These are phyloP conservation scores for Orchestia grillus DNA, from an alignment of 1,140 invertebrate species.

Conservation along the genomic window DNA sequence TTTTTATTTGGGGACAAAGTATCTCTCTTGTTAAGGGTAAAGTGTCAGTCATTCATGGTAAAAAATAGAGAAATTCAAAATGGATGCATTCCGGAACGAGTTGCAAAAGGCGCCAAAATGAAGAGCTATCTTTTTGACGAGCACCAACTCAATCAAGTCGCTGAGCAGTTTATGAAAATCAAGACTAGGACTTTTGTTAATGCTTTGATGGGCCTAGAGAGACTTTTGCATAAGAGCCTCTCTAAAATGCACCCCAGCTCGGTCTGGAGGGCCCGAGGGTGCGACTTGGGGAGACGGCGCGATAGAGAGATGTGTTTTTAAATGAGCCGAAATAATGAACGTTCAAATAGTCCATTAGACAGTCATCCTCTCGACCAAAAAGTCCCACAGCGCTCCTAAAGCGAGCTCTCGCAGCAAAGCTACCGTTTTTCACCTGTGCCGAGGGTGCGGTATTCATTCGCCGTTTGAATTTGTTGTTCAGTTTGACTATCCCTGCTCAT, in stretches of 20 bases:
- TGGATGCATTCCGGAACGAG: background rate
- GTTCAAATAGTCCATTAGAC: constrained; percentile 28
- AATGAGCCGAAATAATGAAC: constrained; percentile 40
- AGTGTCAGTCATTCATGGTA: too few species aligned
- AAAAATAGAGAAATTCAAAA: background rate
- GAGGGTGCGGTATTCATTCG: background rate
- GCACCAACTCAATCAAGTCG: background rate
- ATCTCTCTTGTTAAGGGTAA: background rate
- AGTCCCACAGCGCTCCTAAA: background rate
- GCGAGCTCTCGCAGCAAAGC: background rate
- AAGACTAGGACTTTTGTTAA: background rate
- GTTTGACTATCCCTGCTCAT: background rate
- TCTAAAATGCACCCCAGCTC: background rate
- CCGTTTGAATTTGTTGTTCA: background rate
- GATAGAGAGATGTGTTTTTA: constrained; percentile 46
- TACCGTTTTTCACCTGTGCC: background rate
- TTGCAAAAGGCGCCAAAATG: background rate
- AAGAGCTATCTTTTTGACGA: background rate
- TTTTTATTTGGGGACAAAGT: background rate
- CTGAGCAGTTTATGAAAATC: background rate
- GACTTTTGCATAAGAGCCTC: background rate
- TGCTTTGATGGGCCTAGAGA: background rate
- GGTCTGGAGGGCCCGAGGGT: background rate
- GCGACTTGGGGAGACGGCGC: background rate
- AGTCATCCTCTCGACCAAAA: background rate